Evolutionary conservation across 2,888 invertebrate genomes (phyloP), one percentile per base, ranked within the genome.

Genomic region (Drosophila engyochracea): DNA sequence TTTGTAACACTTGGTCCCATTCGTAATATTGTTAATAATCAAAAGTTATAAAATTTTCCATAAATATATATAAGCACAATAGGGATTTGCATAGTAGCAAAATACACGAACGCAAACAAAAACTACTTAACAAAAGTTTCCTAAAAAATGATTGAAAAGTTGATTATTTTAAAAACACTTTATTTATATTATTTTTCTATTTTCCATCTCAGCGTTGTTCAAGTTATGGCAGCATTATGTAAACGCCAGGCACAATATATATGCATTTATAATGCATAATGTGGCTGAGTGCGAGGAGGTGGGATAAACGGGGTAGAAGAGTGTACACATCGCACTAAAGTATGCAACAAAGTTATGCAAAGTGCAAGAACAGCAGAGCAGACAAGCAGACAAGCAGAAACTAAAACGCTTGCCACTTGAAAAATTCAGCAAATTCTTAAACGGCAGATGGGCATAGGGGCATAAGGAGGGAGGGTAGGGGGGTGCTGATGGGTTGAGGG

Each of bases 331-430:
- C 70, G 84, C 84, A 66, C 70, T 74, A 61, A 89, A 86, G 82
- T 89, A 86, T 86, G 86, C 89, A 79, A 83, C 83, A 89, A 90
- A 90, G 86, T 85, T 85, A 89, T 90, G 85, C 89, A 89, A 89
- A 86, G 91, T 85, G 90, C 87, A 75, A 59, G 70, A 73, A 76
- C 79, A 59, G 68, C 61, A 54, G 65, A 67, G 70, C 58, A 74
- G 89, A 85, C 83, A 82, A 67, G 70, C 58, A 74, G 89, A 85
- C 83, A 82, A 80, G 67, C 70, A 70, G 70, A 70, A 79, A 70
- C 63, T 67, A 76, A 71, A 73, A 67, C 76, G 73, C 63, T 85
- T 85, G 90, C 83, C 86, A 81, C 89, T 85, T 89, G 83, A 85
- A 90, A 85, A 89, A 79, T 74, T 66, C 69, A 53, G 71, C 73